Evolutionary conservation across 2,797 vertebrate species (phyloP).

Genomic region (Danio kyathit): DNA sequence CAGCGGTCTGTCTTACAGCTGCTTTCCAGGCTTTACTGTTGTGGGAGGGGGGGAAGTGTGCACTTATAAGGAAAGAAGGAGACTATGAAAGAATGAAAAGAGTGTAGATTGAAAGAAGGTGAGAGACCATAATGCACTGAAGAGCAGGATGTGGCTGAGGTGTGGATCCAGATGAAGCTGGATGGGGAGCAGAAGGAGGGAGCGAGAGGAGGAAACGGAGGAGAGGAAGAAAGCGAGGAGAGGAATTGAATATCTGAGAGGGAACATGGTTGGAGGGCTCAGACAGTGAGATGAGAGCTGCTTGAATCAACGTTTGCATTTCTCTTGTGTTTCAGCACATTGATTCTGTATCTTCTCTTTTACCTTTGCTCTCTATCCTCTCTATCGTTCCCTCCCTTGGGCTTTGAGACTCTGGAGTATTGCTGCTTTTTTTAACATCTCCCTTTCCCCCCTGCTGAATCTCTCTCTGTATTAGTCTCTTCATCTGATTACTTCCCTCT

Average conservation of each 20-base stretch:
- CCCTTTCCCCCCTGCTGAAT: constrained; percentile 22
- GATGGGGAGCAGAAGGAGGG: constrained; percentile 21
- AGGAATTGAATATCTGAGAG: constrained; percentile 68
- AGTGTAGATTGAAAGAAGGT: constrained; percentile 2
- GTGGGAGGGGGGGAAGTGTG: constrained; percentile 61
- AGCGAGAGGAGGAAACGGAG: constrained; percentile 16
- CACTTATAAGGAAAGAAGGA: constrained; percentile 44
- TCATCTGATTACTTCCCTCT: constrained; percentile 54
- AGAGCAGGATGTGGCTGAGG: constrained; percentile 34
- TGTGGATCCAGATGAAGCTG: constrained; percentile 43
- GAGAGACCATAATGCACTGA: constrained; percentile 26
- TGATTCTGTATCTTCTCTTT: constrained; percentile 66
- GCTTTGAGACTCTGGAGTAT: constrained; percentile 57
- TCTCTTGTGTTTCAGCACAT: constrained; percentile 32
- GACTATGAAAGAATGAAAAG: constrained; percentile 38
- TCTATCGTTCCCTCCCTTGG: constrained; percentile 29
- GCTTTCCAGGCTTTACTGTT: constrained; percentile 74
- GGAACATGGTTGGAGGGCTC: constrained; percentile 67
- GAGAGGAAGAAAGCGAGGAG: constrained; percentile 56
- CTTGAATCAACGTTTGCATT: constrained; percentile 71
- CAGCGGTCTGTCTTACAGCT: constrained; percentile 67
- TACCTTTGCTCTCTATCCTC: constrained; percentile 68
- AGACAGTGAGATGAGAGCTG: constrained; percentile 68
- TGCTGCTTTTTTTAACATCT: constrained; percentile 58
- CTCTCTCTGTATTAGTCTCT: constrained; percentile 51